Conservation (phyloP, 2,797 vertebrate genomes). For the Chelmon rostratus region DNA sequence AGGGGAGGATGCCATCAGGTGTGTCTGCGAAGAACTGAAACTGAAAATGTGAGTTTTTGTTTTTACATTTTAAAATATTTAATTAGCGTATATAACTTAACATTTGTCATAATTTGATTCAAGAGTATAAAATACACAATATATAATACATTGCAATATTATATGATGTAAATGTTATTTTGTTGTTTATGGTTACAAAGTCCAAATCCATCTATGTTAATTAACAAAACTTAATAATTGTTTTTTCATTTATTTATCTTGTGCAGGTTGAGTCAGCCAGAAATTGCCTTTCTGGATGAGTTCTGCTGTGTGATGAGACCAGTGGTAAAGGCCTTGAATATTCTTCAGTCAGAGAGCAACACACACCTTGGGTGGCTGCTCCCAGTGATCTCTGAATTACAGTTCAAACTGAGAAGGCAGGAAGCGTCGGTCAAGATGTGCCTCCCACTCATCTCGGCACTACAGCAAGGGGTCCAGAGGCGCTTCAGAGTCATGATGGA, state of each 20-base stretch:
- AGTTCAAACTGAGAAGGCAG: conserved; percentile 18
- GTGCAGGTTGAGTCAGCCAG: too few species aligned
- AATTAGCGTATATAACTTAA: conserved; percentile 8
- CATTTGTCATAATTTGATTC: conserved; percentile 6
- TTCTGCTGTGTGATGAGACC: conserved; percentile 38
- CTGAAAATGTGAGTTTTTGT: conserved; percentile 42
- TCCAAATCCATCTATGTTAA: conserved; percentile 14
- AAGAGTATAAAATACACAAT: conserved; percentile 3
- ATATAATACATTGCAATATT: too few species aligned
- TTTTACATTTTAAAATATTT: conserved; percentile 7
- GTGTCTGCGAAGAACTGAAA: conserved; percentile 50
- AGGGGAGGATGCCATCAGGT: conserved; percentile 23
- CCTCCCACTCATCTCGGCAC: conserved; percentile 23
- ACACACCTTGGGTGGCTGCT: conserved; percentile 23
- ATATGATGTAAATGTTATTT: conserved; percentile 6
- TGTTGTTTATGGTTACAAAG: conserved; percentile 5
- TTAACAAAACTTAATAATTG: too few species aligned
- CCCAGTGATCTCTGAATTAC: conserved; percentile 11
- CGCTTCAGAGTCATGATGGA: conserved; percentile 15
- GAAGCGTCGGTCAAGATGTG: conserved; percentile 28
- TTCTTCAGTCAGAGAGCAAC: conserved; percentile 33
- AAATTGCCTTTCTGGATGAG: conserved; percentile 35
- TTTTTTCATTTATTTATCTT: too few species aligned
- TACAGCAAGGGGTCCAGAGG: conserved; percentile 23
- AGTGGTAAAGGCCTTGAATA: conserved; percentile 38